Conservation (phyloP, 2,888 invertebrate genomes). For the Euplagia quadripunctaria region DNA sequence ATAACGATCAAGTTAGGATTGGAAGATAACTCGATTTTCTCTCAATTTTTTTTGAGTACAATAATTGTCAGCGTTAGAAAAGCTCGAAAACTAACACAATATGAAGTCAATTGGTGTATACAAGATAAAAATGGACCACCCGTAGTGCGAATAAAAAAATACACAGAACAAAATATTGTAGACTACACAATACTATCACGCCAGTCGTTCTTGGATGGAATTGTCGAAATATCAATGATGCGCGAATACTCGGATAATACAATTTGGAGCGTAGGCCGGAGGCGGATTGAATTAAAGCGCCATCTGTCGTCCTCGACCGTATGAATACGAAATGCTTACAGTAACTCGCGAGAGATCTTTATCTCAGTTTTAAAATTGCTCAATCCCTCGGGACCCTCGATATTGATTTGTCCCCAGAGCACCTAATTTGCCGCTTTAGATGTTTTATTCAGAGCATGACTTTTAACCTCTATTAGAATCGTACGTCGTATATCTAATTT, state of each 20-base stretch:
- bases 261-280: slow-evolving; percentile 85
- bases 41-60: too few species aligned
- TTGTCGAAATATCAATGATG: slow-evolving; percentile 87
- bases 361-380: slow-evolving; percentile 87
- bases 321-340: slow-evolving; percentile 85
- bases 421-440: slow-evolving; percentile 79
- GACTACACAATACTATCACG: slow-evolving; percentile 57
- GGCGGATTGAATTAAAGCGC: slow-evolving; percentile 86
- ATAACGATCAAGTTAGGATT: too few species aligned
- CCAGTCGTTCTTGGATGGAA: slow-evolving; percentile 71
- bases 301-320: slow-evolving; percentile 85
- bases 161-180: slow-evolving; percentile 47
- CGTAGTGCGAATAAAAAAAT: slow-evolving; percentile 42
- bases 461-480: slow-evolving; percentile 63
- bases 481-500: slow-evolving; percentile 20
- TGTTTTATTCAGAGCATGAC: slow-evolving; percentile 77
- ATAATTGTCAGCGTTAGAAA: neutral
- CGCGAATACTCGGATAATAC: slow-evolving; percentile 85
- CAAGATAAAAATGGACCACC: slow-evolving; percentile 58
- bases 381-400: slow-evolving; percentile 78
- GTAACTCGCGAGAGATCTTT: slow-evolving; percentile 81
- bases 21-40: too few species aligned
- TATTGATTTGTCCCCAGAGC: slow-evolving; percentile 83
- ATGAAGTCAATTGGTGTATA: slow-evolving; percentile 12
- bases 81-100: slow-evolving; percentile 2